Base-by-base conservation (phyloP, 2,797 vertebrate species). In the Gorsachius magnificus region DNA sequence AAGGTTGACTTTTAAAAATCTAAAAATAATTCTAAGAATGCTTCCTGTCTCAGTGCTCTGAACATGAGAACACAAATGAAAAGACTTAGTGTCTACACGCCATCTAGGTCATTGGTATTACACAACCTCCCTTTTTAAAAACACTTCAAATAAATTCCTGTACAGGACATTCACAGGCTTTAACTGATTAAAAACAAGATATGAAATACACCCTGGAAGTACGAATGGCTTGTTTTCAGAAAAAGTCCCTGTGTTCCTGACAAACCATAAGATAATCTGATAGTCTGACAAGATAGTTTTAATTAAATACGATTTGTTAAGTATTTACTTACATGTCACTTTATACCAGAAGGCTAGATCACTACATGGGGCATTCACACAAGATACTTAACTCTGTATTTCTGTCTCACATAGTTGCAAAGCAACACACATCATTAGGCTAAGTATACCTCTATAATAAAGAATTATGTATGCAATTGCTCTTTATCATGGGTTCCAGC, bases 11-110 rank as follows among this genome's bases (percentile, higher is more conserved):
- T 88, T 68, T 68, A 74, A 90, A 95, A 86, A 70, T 90, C 93
- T 90, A 75, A 90, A 97, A 96, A 96, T 96, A 96, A 93, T 92
- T 92, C 74, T 83, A 95, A 92, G 90, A 95, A 91, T 94, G 74
- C 61, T 96, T 95, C 92, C 82, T 84, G 71, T 92, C 88, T 94
- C 70, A 66, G 9, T 68, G 25, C 25, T 83, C 70, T 68, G 83
- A 21, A 72, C 53, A 89, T 88, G 51, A 95, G 79, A 90, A 96
- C 95, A 96, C 81, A 81, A 93, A 94, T 26, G 83, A 96, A 95
- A 89, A 91, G 58, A 58, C 25, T 82, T 76, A 51, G 31, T 10
- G 2, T 79, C 63, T 77, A 91, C 68, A 93, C 1, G 25, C 57
- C 75, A 92, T 96, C 85, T 64, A 91, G 66, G 68, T 90, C 76